Evolutionary conservation across 2,888 invertebrate species (phyloP).

Genomic region (Kryphioiulus occultus): DNA sequence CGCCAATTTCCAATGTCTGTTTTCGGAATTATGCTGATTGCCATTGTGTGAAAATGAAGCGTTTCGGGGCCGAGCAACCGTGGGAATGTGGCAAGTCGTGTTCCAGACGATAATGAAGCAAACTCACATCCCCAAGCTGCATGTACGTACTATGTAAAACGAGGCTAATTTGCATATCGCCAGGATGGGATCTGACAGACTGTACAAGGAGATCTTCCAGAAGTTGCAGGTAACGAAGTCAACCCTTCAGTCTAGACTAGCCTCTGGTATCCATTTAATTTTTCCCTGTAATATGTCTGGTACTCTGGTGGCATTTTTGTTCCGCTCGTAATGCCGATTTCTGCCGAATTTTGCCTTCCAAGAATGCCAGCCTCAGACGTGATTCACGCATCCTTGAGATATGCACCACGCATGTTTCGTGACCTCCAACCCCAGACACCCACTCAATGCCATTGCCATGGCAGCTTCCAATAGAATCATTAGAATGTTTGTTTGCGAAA

Average conservation of each 20-base stretch:
- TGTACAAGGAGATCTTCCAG: slow-evolving; percentile 44
- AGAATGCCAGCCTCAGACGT: background rate
- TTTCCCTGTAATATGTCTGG: background rate
- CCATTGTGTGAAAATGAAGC: background rate
- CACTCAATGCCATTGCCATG: background rate
- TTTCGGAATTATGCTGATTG: background rate
- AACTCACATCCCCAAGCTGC: background rate
- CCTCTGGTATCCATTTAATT: background rate
- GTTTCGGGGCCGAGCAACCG: background rate
- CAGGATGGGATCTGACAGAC: slow-evolving; percentile 43
- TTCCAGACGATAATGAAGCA: background rate
- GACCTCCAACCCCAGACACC: background rate
- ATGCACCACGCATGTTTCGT: background rate
- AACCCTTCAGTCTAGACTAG: background rate
- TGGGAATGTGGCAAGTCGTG: background rate
- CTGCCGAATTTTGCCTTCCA: background rate
- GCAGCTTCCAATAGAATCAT: background rate
- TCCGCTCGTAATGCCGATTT: background rate
- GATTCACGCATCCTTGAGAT: background rate
- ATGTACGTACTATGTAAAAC: background rate
- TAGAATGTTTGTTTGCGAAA: no score
- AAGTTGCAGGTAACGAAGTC: background rate
- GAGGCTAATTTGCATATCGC: background rate
- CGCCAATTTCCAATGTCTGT: background rate
- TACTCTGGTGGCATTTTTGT: background rate